Conservation (phyloP, 2,797 vertebrate genomes). For the Ceryle rudis region DNA sequence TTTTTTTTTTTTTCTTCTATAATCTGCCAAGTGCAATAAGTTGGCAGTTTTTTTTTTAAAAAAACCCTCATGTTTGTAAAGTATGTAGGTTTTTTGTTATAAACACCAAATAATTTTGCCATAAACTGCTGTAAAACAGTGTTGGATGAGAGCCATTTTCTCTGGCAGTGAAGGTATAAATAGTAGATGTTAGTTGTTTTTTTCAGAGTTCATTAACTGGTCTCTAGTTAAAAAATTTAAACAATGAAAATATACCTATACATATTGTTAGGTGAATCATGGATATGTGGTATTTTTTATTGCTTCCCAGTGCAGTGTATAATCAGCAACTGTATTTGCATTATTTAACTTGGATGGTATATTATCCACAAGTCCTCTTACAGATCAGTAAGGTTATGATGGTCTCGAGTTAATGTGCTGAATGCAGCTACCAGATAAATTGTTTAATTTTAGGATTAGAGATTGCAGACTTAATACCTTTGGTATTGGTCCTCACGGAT, state of each 20-base stretch:
- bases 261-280: neutral
- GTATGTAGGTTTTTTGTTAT: neutral
- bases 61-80: neutral
- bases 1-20: neutral
- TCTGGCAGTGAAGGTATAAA: neutral
- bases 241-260: neutral
- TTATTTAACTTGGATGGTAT: neutral
- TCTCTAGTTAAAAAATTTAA: neutral
- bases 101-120: conserved; percentile 7
- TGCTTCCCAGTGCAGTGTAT: neutral
- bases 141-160: neutral
- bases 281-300: neutral
- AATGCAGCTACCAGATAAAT: neutral
- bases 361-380: neutral
- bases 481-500: neutral
- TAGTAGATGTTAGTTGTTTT: neutral
- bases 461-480: neutral
- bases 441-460: neutral
- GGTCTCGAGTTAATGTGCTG: neutral
- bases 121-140: neutral
- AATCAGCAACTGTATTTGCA: neutral
- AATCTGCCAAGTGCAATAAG: neutral
- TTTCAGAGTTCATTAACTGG: neutral
- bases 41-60: neutral
- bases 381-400: neutral